Conservation (phyloP, 2,888 invertebrate genomes). For the Ormia ochracea region DNA sequence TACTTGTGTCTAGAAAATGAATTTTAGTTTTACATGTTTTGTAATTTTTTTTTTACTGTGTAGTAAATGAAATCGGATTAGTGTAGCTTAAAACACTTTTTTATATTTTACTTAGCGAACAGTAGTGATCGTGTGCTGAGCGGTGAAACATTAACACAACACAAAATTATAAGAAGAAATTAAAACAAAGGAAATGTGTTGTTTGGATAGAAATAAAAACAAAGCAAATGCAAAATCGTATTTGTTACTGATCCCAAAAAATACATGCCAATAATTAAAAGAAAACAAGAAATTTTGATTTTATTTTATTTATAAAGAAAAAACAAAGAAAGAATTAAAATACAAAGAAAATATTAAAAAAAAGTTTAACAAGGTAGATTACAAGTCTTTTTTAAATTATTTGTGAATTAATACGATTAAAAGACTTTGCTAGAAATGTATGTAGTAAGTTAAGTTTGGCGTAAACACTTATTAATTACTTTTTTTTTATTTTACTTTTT, state of each 20-base stretch:
- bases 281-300: neutral
- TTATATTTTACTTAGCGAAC: conserved; percentile 54
- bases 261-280: neutral
- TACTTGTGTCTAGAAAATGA: neutral
- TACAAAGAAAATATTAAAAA: neutral
- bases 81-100: conserved; percentile 59
- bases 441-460: conserved; percentile 39
- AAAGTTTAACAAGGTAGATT: neutral
- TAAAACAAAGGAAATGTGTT: conserved; percentile 28
- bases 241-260: neutral
- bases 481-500: neutral
- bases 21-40: neutral
- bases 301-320: neutral
- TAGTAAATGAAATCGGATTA: conserved; percentile 63
- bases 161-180: conserved; percentile 23
- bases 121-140: conserved; percentile 63
- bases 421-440: neutral
- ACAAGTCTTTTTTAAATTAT: neutral
- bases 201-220: conserved; percentile 1
- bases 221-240: conserved; percentile 26
- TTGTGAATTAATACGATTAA: neutral
- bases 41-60: conserved; percentile 48
- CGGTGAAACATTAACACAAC: conserved; percentile 61
- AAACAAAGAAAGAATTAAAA: conserved; percentile 6
- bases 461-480: conserved; percentile 14